Evolutionary conservation across 2,113 vertebrate genomes (phyloP).

Genomic region (Mirza zaza): DNA sequence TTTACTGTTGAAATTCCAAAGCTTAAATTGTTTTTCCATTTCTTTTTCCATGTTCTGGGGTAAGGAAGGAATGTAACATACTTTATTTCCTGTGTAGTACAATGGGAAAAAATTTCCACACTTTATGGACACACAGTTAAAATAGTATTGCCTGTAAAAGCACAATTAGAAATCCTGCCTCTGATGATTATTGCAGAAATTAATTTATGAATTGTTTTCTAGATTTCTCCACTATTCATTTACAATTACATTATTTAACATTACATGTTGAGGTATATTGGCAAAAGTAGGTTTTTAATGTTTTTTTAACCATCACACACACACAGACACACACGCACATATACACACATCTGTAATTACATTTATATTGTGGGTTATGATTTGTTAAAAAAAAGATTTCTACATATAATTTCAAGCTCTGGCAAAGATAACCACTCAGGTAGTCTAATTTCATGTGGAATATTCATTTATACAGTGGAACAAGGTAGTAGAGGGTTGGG

Average conservation of each 20-base stretch:
- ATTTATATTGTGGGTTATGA: not conserved
- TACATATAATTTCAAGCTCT: not conserved
- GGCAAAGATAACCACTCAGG: not conserved
- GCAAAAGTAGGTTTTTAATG: not conserved
- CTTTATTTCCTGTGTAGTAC: not conserved
- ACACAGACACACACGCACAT: not conserved
- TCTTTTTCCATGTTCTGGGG: conserved; percentile 6
- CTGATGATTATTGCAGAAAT: not conserved
- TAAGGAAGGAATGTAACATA: not conserved
- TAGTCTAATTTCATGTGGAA: not conserved
- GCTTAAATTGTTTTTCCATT: conserved; percentile 56
- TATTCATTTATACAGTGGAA: not conserved
- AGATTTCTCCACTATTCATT: not conserved
- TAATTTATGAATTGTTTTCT: not conserved
- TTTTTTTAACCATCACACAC: not conserved
- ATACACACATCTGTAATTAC: not conserved
- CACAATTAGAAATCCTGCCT: conserved; percentile 21
- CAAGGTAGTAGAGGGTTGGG: not conserved
- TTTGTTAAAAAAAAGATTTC: not conserved
- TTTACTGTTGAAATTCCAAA: conserved; percentile 21
- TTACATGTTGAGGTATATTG: not conserved
- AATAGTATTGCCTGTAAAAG: not conserved
- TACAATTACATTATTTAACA: not conserved
- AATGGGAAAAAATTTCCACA: not conserved
- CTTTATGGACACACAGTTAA: not conserved